Base-by-base conservation (phyloP, 2,888 invertebrate genomes). In the Ormyrus nitidulus region DNA sequence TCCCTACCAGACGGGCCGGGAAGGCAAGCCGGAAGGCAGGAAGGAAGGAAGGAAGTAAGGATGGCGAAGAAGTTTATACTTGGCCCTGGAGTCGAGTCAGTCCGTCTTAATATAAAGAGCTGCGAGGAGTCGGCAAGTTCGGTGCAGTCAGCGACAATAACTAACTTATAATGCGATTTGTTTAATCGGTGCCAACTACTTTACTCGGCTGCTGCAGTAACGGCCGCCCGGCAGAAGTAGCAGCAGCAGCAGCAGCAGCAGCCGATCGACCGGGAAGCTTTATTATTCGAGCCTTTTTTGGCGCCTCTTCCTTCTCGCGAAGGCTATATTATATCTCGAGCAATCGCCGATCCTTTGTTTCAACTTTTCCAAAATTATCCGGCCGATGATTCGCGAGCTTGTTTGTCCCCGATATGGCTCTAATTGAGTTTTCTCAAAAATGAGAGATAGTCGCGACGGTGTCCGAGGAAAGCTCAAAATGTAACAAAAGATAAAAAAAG, bases 131-230 rank as follows among this genome's bases (percentile, higher is more conserved):
- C 88, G 87, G 87, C 86, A 88, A 88, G 87, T 89, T 88, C 86
- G 85, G 87, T 86, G 86, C 86, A 58, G 66, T 87, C 58, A n/a
- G 86, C 86, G 86, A 86, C 83, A 85, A 86, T 82, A 84, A 87
- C 87, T 87, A 90, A 90, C 89, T 90, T 89, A 90, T 90, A 90
- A 90, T 89, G 88, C 88, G 89, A 90, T 90, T 90, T 90, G 89
- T 89, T 90, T 89, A 89, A 90, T 90, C 89, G 89, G 88, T 88
- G 89, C 89, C 89, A 89, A 88, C 87, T 89, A 89, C 88, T 88
- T 89, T 65, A 6, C 58, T 19, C 51, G 9, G 8, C 34, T 11
- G 44, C 49, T n/a, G 9, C n/a, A 58, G 19, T 19, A 10, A 13
- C 49, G 48, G 56, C 49, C 48, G 10, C 56, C 46, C 58, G 49